These are phyloP conservation scores for Dromaius novaehollandiae DNA, from an alignment of 2,113 vertebrate genomes.

Conservation along the genomic window DNA sequence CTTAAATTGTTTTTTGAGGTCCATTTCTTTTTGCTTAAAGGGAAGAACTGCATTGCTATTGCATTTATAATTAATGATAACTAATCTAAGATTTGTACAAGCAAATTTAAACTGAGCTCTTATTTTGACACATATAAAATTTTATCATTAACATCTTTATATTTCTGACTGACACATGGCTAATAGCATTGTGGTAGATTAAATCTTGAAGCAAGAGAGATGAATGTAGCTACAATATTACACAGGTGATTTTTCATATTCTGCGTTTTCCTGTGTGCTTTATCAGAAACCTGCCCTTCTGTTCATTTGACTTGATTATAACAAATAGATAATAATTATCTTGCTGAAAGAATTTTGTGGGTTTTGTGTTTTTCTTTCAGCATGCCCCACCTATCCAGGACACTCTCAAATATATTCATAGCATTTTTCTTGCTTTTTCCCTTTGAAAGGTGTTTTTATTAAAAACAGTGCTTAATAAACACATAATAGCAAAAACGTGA, in stretches of 20 bases:
- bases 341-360: background rate
- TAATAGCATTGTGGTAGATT: constrained; percentile 58
- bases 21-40: constrained; percentile 24
- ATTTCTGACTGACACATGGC: constrained; percentile 51
- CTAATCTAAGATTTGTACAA: constrained; percentile 54
- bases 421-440: constrained; percentile 6
- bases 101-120: constrained; percentile 55
- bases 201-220: constrained; percentile 39
- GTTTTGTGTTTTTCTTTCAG: background rate
- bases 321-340: constrained; percentile 28
- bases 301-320: constrained; percentile 41
- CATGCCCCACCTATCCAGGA: background rate
- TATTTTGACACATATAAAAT: constrained; percentile 58
- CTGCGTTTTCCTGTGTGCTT: constrained; percentile 37
- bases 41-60: constrained; percentile 31
- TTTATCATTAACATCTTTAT: constrained; percentile 63
- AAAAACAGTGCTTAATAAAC: constrained; percentile 1
- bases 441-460: constrained; percentile 18
- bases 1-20: background rate
- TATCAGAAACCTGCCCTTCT: constrained; percentile 30
- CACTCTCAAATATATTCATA: background rate
- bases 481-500: background rate
- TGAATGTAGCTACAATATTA: constrained; percentile 41
- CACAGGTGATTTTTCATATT: constrained; percentile 46
- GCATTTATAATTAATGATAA: constrained; percentile 66